These are phyloP conservation scores for Taphrorychus bicolor DNA, from an alignment of 2,888 invertebrate genomes.

Conservation along the genomic window DNA sequence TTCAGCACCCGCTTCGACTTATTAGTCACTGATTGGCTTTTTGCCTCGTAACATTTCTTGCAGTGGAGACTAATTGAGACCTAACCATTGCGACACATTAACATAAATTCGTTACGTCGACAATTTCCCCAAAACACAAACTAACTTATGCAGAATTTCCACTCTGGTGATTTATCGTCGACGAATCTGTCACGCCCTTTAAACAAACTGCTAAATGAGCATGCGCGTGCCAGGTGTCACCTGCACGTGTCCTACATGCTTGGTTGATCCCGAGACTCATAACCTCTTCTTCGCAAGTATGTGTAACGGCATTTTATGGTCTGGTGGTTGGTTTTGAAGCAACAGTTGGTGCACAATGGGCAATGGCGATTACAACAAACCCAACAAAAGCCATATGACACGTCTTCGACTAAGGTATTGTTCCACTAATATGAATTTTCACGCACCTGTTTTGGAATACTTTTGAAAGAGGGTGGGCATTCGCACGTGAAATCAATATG, in stretches of 20 bases:
- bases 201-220: constrained; percentile 15
- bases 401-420: neutral
- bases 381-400: neutral
- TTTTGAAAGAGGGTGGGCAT: neutral
- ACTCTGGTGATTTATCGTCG: neutral
- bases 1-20: constrained; percentile 10
- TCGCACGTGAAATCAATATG: neutral
- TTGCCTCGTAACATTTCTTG: constrained; percentile 8
- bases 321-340: neutral
- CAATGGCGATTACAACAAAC: neutral
- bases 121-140: neutral
- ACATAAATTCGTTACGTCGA: neutral
- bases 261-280: neutral
- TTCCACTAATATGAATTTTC: neutral
- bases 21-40: constrained; percentile 10
- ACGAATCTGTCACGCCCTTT: neutral
- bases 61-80: neutral
- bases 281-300: neutral
- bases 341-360: neutral
- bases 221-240: constrained; percentile 49
- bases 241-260: constrained; percentile 42
- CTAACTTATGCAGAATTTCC: neutral
- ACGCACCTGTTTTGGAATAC: neutral
- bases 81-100: neutral
- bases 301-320: constrained; percentile 4